Evolutionary conservation across 2,113 vertebrate species (phyloP).

Genomic region (Toxotes chatareus): DNA sequence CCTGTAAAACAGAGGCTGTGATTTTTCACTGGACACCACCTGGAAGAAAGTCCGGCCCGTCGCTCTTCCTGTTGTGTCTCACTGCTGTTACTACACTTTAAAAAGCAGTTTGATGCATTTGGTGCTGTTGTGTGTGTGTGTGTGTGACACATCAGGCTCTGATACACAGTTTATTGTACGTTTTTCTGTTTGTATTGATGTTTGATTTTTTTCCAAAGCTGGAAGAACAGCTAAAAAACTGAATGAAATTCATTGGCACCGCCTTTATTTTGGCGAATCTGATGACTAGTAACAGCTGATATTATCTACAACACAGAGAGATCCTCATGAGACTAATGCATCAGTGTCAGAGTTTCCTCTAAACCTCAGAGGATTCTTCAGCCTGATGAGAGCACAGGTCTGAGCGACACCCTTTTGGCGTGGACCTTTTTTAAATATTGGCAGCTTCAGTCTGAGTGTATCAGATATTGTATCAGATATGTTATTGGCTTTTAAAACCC

Average conservation of each 20-base stretch:
- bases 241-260: neutral
- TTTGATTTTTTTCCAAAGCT: neutral
- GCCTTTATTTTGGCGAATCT: constrained; percentile 2
- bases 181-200: too few species aligned
- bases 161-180: too few species aligned
- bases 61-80: too few species aligned
- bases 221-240: neutral
- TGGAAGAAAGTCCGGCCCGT: too few species aligned
- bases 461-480: neutral
- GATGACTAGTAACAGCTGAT: constrained; percentile 10
- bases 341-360: constrained; percentile 31
- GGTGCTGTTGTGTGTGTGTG: too few species aligned
- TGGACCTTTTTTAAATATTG: neutral
- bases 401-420: neutral
- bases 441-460: neutral
- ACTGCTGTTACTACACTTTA: too few species aligned
- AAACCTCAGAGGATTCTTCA: neutral
- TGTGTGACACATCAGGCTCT: too few species aligned
- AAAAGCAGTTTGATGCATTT: too few species aligned
- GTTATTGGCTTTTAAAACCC: neutral
- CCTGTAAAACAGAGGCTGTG: too few species aligned
- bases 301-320: neutral
- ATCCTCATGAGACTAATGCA: neutral
- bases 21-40: too few species aligned
- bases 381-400: neutral